Evolutionary conservation across 2,113 vertebrate genomes (phyloP), one percentile per base, ranked within the genome.

Genomic region (Odocoileus hemionus): DNA sequence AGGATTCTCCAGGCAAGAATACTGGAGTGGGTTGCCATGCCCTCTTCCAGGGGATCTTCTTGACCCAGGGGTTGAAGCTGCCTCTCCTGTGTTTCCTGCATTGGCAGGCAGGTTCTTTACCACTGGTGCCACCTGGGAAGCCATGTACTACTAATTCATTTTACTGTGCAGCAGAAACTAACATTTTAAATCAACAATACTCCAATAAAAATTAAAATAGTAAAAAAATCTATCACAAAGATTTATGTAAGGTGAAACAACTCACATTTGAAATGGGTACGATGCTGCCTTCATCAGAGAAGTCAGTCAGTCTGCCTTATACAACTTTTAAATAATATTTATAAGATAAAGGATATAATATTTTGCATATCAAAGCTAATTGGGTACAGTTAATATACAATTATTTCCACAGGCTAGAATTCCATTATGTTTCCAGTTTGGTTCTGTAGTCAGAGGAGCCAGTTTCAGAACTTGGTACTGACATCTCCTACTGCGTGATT

Each of bases 301-400:
- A 55, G 10, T 23, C 30, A 3, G 15, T 23, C 12, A 5, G 26
- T 23, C 15, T 6, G 23, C 36, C 28, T 94, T 45, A 8, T 80
- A 43, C 50, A 52, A 39, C 45, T 61, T n/a, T 90, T 95, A 86
- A 94, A 19, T 94, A 92, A 70, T 91, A 55, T 92, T 70, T 95
- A 58, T 36, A 43, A 78, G 87, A 79, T 86, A 92, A 95, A 50
- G 25, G 7, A 58, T 45, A 47, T 78, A 36, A 80, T 54, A 78
- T 92, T 93, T 90, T 89, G 19, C 76, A 28, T 47, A 70, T 30
- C 23, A 83, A 82, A 85, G 14, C n/a, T 91, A 47, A 92, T 52
- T 61, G 1, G 21, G 6, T 43, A 60, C 15, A 80, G 39, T 80
- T 92, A 84, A 76, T 57, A 45, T 60, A 76, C 4, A 78, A 6